These are phyloP conservation scores for Heliocidaris erythrogramma DNA, from an alignment of 35 echinoderm and acorn worm genomes.

Conservation along the genomic window DNA sequence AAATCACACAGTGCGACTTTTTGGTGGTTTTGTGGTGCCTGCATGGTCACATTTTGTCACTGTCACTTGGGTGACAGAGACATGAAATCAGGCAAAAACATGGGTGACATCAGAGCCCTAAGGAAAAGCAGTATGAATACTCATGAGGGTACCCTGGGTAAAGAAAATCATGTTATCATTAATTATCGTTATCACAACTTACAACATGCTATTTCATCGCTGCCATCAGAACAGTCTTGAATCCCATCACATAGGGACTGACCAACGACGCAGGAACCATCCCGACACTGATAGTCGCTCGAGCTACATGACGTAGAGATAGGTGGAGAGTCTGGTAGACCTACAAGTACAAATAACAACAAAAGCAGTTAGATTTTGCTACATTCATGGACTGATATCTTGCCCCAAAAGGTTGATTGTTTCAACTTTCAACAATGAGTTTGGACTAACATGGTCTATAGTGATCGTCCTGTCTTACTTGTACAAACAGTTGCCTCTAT, in stretches of 20 bases:
- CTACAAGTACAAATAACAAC: not conserved
- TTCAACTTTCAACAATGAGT: not conserved
- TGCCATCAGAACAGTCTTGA: conserved; percentile 54
- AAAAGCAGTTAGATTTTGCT: not conserved
- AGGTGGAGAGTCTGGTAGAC: conserved; percentile 42
- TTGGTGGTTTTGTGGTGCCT: no score
- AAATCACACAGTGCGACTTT: no score
- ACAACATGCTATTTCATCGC: conserved; percentile 65
- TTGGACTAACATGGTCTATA: not conserved
- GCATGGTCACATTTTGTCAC: no score
- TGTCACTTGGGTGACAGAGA: no score
- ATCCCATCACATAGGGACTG: conserved; percentile 53
- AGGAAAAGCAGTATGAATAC: no score
- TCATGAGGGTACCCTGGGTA: no score
- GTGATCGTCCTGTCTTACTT: not conserved
- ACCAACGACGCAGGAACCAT: conserved; percentile 49
- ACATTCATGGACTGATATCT: not conserved
- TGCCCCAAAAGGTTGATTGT: not conserved
- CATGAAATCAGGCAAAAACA: no score
- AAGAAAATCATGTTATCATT: no score
- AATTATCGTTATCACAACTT: not conserved
- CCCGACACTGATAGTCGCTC: conserved; percentile 44
- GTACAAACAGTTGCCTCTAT: no score
- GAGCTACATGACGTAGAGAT: conserved; percentile 41
- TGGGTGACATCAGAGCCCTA: not conserved